Percentiles rank a stretch among this genome's conserved stretches.
Conservation (phyloP, 2,797 vertebrate species). For the Catharus ustulatus region DNA sequence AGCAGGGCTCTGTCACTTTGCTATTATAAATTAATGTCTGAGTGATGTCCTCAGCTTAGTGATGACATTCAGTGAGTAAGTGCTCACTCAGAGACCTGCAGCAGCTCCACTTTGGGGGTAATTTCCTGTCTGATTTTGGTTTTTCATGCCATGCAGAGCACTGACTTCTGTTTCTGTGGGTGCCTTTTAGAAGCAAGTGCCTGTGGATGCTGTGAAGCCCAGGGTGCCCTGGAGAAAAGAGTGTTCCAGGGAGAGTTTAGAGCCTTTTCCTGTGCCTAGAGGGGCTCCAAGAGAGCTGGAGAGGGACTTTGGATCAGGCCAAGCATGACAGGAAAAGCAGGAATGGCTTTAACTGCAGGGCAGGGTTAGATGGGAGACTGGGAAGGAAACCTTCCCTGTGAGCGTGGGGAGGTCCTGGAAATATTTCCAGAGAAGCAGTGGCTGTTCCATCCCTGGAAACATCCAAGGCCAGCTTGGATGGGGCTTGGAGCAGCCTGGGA, state of each 20-base stretch:
- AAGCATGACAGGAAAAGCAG: neutral
- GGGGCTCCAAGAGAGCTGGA: neutral
- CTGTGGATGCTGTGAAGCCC: neutral
- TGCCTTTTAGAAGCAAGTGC: neutral
- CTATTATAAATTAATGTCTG: neutral
- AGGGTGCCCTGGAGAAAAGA: neutral
- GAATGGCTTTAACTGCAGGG: neutral
- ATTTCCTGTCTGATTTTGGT: neutral
- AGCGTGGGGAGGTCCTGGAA: accelerated
- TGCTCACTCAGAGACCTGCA: neutral
- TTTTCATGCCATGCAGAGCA: neutral
- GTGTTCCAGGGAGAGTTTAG: neutral
- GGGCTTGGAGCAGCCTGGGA: accelerated
- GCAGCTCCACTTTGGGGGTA: neutral
- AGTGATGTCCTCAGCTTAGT: neutral
- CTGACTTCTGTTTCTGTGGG: accelerated
- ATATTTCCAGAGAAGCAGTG: neutral
- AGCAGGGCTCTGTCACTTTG: neutral
- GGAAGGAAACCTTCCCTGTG: neutral
- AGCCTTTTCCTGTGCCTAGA: neutral
- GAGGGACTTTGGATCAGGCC: neutral
- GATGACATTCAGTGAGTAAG: neutral
- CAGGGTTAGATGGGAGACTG: neutral
- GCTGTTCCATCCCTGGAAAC: neutral
- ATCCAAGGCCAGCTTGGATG: accelerated